Percentiles rank a stretch among this genome's conserved stretches.
Evolutionary conservation across 1,140 invertebrate species (phyloP).

Genomic region (Drosophila sp.): DNA sequence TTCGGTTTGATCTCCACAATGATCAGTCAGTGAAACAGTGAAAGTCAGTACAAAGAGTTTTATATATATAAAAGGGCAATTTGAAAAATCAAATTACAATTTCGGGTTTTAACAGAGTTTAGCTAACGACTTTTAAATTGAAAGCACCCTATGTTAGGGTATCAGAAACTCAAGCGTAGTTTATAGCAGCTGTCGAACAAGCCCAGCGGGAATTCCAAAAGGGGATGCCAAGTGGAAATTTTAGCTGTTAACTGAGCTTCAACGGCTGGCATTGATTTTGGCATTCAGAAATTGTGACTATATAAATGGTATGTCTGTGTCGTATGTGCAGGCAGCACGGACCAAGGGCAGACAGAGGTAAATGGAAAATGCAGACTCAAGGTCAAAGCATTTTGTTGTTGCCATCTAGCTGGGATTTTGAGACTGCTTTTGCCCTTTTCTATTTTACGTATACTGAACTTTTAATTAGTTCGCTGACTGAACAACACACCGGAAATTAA

Average conservation of each 20-base stretch:
- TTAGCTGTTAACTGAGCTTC: constrained; percentile 11
- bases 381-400: constrained; percentile 37
- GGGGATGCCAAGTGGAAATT: constrained; percentile 3
- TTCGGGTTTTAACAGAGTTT: not conserved
- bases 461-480: constrained; percentile 75
- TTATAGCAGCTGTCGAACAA: not conserved
- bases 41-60: too few species aligned
- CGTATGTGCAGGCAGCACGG: not conserved
- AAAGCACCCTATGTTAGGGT: not conserved
- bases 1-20: too few species aligned
- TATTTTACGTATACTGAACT: constrained; percentile 69
- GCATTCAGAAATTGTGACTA: constrained; percentile 21
- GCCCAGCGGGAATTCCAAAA: not conserved
- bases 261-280: constrained; percentile 47
- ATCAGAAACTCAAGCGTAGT: not conserved
- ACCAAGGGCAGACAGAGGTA: constrained; percentile 38
- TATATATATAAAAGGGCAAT: too few species aligned
- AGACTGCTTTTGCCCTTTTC: constrained; percentile 49
- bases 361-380: constrained; percentile 46
- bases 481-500: constrained; percentile 81
- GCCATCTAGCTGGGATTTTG: constrained; percentile 37
- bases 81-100: too few species aligned
- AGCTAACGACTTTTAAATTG: not conserved
- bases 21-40: too few species aligned
- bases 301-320: not conserved